Base-by-base conservation (phyloP, 2,888 invertebrate genomes). In the Plemyria rubiginata region DNA sequence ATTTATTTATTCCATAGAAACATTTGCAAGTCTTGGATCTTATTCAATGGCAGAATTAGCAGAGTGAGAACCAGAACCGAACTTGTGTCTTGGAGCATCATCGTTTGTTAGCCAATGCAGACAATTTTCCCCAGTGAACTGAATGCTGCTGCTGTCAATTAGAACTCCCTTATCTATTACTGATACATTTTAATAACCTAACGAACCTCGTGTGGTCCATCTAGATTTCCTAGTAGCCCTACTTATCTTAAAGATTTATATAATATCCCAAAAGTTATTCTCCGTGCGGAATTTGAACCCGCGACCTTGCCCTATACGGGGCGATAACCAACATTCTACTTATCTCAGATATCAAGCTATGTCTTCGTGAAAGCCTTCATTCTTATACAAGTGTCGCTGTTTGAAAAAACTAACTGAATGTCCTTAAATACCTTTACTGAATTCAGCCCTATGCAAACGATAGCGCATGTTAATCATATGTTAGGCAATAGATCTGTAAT, bases 381-480 rank as follows among this genome's bases (percentile, higher is more conserved):
- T 1, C 45, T 22, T 22, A 22, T 22, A 0, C 22, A 11, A 3
- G 16, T 45, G 4, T 46, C 13, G 11, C 13, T 45, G 6, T 16
- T 45, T 3, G 9, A 45, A 45, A 16, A 16, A 45, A 16, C 7
- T 16, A 11, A 16, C 16, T 4, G 4, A 15, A 45, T 7, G 11
- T 43, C 41, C 6, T 1, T 45, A 4, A 13, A 28, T 2, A 22
- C 0, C 9, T 53, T 13, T 32, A 16, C 53, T 54, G 13, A 50
- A 60, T 65, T 45, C 64, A 54, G 15, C 48, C 49, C 16, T 28
- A 2, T 70, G 71, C 57, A 71, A 66, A 65, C 62, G 67, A 72
- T 78, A 73, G 72, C 73, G 72, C 68, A 67, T 67, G 74, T 75
- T 80, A 79, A 81, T 80, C 81, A 79, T 77, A 80, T 65, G 66